These are phyloP conservation scores for Siphlonurus alternatus DNA, from an alignment of 2,888 invertebrate genomes.

Conservation along the genomic window DNA sequence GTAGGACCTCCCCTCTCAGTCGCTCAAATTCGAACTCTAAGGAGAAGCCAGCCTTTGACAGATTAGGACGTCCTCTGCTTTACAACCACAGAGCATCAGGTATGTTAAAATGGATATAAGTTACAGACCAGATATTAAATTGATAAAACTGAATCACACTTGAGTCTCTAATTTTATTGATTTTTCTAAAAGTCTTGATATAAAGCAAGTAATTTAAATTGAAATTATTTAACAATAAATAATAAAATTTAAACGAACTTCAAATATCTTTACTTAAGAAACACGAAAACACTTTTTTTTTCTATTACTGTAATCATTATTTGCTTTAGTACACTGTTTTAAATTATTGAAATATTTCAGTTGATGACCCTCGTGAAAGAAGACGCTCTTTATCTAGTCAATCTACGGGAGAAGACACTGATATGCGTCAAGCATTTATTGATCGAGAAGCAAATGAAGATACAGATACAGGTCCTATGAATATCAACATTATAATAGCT, in stretches of 20 bases:
- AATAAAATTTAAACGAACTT: too few relatives aligned
- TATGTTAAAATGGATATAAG: conserved; percentile 19
- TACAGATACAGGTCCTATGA: conserved; percentile 18
- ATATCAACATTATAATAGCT: conserved; percentile 58
- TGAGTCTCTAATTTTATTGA: too few relatives aligned
- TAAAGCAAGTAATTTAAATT: too few relatives aligned
- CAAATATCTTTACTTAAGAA: too few relatives aligned
- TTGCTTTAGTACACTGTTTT: too few relatives aligned
- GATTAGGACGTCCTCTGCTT: conserved; percentile 38
- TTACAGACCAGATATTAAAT: too few relatives aligned
- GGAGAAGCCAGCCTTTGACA: conserved; percentile 30
- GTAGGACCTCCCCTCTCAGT: background rate
- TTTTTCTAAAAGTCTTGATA: too few relatives aligned
- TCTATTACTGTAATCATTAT: too few relatives aligned
- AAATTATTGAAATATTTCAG: too few relatives aligned
- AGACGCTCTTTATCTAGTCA: conserved; percentile 27
- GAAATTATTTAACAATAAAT: too few relatives aligned
- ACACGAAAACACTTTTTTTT: too few relatives aligned
- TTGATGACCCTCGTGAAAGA: conserved; percentile 31
- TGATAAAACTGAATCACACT: too few relatives aligned
- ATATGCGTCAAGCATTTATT: conserved; percentile 21
- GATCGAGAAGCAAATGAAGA: background rate
- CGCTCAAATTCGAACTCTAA: background rate
- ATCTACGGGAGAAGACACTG: conserved; percentile 28
- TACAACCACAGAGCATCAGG: conserved; percentile 39